Evolutionary conservation across 2,113 vertebrate species (phyloP).

Genomic region (Phrynosoma platyrhinos): DNA sequence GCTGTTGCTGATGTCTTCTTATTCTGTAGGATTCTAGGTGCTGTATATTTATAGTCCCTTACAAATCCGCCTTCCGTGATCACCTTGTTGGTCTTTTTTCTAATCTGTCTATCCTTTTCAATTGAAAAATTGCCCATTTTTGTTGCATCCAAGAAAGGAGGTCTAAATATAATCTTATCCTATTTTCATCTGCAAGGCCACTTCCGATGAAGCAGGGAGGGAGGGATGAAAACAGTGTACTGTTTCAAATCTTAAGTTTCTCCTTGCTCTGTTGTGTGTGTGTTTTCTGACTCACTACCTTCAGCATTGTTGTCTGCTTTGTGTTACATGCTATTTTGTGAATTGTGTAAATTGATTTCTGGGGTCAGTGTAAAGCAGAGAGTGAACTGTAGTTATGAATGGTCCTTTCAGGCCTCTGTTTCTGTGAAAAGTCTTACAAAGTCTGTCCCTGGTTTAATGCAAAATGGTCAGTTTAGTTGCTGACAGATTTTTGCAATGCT

Average conservation of each 20-base stretch:
- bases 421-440: background rate
- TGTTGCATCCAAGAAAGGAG: background rate
- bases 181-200: background rate
- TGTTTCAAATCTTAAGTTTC: background rate
- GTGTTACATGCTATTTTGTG: background rate
- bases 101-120: background rate
- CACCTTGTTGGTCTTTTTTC: background rate
- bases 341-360: background rate
- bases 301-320: background rate
- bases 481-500: background rate
- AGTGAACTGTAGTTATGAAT: background rate
- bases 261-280: background rate
- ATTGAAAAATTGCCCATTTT: background rate
- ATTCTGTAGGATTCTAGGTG: background rate
- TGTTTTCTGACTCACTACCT: background rate
- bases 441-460: background rate
- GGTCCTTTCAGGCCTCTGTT: background rate
- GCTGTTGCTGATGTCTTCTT: background rate
- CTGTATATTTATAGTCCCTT: slow-evolving; percentile 3
- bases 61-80: background rate
- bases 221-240: too few relatives aligned
- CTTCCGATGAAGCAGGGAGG: background rate
- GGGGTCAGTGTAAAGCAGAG: background rate
- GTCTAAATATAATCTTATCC: background rate
- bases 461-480: background rate